phyloP scores from a whole-genome alignment of 2,888 invertebrate genomes.

The Cremastobaeus sp. region DNA sequence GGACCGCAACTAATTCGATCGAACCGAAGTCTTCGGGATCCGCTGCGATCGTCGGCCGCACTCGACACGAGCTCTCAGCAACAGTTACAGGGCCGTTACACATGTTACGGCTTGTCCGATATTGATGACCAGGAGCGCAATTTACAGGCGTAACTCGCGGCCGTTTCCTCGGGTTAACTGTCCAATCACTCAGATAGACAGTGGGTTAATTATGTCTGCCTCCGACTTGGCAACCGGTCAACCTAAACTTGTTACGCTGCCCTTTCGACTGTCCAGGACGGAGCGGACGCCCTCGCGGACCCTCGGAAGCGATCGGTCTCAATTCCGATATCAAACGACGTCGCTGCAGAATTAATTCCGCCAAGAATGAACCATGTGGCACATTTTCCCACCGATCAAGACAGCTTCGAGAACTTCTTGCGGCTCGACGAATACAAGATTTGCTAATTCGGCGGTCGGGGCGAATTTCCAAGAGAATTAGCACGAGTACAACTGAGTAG shows the following conservation, averaged over 20 bases:
- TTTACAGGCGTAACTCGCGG: constrained; percentile 21
- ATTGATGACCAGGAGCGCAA: constrained; percentile 11
- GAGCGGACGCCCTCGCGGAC: too few relatives aligned
- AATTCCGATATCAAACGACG: too few relatives aligned
- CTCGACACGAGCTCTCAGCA: constrained; percentile 18
- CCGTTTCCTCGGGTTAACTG: constrained; percentile 4
- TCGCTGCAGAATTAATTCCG: background rate
- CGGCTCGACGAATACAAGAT: too few relatives aligned
- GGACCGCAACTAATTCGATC: constrained; percentile 29
- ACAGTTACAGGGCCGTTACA: constrained; percentile 30
- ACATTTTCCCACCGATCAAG: too few relatives aligned
- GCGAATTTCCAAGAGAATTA: too few relatives aligned
- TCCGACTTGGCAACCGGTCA: constrained; percentile 4
- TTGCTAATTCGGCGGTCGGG: too few relatives aligned
- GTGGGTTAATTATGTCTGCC: constrained; percentile 12
- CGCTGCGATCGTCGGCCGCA: constrained; percentile 11
- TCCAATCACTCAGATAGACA: constrained; percentile 6
- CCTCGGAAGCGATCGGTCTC: too few relatives aligned
- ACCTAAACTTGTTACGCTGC: background rate
- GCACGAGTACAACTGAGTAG: too few relatives aligned
- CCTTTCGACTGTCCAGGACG: constrained; percentile 10
- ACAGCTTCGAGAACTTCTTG: too few relatives aligned
- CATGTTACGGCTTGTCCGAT: constrained; percentile 25
- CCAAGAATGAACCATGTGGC: too few relatives aligned
- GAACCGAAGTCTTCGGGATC: constrained; percentile 25